Conservation (phyloP, 2,888 invertebrate species). For the Volucella bombylans region DNA sequence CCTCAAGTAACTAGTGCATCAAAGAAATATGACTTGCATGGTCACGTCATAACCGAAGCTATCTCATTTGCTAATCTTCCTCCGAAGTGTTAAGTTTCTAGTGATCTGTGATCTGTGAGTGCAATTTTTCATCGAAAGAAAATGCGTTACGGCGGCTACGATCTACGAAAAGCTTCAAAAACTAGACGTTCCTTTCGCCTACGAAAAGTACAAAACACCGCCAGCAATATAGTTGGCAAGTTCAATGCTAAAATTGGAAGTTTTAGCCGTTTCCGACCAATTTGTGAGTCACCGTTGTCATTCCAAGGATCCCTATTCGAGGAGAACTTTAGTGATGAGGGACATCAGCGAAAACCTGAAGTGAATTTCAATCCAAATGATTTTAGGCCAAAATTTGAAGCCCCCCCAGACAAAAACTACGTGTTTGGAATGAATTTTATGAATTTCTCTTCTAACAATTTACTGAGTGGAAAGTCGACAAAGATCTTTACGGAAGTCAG, state of each 20-base stretch:
- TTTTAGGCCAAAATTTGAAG: slow-evolving; percentile 77
- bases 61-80: slow-evolving; percentile 63
- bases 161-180: slow-evolving; percentile 80
- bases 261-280: slow-evolving; percentile 75
- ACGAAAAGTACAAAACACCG: slow-evolving; percentile 80
- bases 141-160: slow-evolving; percentile 82
- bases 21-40: slow-evolving; percentile 62
- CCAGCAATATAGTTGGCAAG: slow-evolving; percentile 79
- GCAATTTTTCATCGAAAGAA: slow-evolving; percentile 25
- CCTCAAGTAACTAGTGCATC: slow-evolving; percentile 60
- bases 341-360: slow-evolving; percentile 6
- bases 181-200: slow-evolving; percentile 79
- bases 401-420: slow-evolving; percentile 76
- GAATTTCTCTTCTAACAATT: slow-evolving; percentile 79
- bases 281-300: slow-evolving; percentile 80
- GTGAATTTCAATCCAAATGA: slow-evolving; percentile 78
- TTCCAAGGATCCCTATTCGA: slow-evolving; percentile 81
- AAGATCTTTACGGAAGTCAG: slow-evolving; percentile 59
- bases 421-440: slow-evolving; percentile 80
- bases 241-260: slow-evolving; percentile 79
- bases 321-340: slow-evolving; percentile 47
- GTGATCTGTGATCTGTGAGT: slow-evolving; percentile 17
- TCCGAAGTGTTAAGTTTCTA: slow-evolving; percentile 46
- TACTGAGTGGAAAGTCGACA: slow-evolving; percentile 80
- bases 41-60: slow-evolving; percentile 44